phyloP scores from a whole-genome alignment of 1,140 invertebrate species.

The Atta colombica region DNA sequence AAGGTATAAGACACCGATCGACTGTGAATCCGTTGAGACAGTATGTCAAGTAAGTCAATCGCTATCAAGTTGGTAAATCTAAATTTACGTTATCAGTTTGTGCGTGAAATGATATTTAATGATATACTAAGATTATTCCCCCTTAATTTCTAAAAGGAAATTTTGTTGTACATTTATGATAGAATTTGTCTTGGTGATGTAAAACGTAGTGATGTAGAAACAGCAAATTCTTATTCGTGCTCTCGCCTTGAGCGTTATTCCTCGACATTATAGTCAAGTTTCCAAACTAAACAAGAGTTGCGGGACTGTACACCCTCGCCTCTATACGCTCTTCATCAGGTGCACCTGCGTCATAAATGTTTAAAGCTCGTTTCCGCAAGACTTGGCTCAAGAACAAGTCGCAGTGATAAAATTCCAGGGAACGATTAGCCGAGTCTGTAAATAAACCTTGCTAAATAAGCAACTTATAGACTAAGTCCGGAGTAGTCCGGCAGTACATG shows the following conservation, averaged over 20 bases:
- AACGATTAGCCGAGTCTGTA: conserved; percentile 50
- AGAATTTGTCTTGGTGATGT: neutral
- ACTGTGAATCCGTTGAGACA: conserved; percentile 10
- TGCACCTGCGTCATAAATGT: conserved; percentile 54
- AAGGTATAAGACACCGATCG: conserved; percentile 46
- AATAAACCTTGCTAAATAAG: conserved; percentile 39
- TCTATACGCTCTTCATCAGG: conserved; percentile 30
- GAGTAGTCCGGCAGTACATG: conserved; percentile 12
- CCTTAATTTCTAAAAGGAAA: neutral
- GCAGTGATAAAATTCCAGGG: conserved; percentile 54
- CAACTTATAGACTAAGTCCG: conserved; percentile 43
- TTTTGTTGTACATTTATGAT: neutral
- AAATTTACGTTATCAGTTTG: neutral
- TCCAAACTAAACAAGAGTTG: conserved; percentile 39
- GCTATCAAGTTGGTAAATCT: neutral
- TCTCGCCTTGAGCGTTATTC: neutral
- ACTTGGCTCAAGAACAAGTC: conserved; percentile 46
- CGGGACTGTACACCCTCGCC: conserved; percentile 23
- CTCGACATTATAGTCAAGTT: conserved; percentile 37
- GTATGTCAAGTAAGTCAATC: neutral
- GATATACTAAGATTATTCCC: neutral
- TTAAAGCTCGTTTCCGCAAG: conserved; percentile 52
- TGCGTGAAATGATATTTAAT: neutral
- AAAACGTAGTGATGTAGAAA: neutral
- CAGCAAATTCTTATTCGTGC: conserved; percentile 9